These are phyloP conservation scores for Cydia splendana DNA, from an alignment of 1,140 invertebrate genomes.

Conservation along the genomic window DNA sequence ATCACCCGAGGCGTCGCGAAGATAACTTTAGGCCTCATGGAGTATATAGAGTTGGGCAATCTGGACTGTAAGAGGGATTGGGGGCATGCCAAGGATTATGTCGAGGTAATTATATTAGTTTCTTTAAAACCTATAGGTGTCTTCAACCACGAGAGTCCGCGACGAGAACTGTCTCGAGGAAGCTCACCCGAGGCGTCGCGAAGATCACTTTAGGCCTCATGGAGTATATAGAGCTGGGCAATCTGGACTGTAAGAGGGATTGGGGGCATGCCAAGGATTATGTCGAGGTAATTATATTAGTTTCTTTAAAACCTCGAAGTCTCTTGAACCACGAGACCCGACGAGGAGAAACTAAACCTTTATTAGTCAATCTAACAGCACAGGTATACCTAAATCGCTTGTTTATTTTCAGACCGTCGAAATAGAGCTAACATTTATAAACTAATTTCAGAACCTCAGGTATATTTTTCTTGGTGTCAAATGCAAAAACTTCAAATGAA, in stretches of 20 bases:
- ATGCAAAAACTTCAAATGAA: too few species aligned
- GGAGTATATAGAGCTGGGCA: slow-evolving; percentile 95
- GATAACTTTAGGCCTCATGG: slow-evolving; percentile 93
- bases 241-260: slow-evolving; percentile 97
- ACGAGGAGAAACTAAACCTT: too few species aligned
- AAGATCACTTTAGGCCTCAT: slow-evolving; percentile 96
- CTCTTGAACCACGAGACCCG: slow-evolving; percentile 99
- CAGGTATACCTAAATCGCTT: too few species aligned
- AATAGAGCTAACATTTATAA: too few species aligned
- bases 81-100: slow-evolving; percentile 99
- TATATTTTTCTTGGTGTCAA: too few species aligned
- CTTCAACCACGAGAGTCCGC: slow-evolving; percentile 99
- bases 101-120: background rate
- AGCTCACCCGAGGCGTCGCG: slow-evolving; percentile 98
- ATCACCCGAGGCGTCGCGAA: slow-evolving; percentile 98
- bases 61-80: slow-evolving; percentile 98
- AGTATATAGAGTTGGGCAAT: slow-evolving; percentile 96
- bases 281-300: background rate
- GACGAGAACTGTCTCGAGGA: slow-evolving; percentile 99
- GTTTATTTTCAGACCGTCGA: too few species aligned
- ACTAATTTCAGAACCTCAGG: too few species aligned
- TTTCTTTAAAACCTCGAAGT: background rate
- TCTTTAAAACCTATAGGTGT: slow-evolving; percentile 67
- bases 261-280: slow-evolving; percentile 99
- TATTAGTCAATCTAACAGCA: too few species aligned